Base-by-base conservation (phyloP, 2,113 vertebrate genomes). In the Oriolus oriolus region DNA sequence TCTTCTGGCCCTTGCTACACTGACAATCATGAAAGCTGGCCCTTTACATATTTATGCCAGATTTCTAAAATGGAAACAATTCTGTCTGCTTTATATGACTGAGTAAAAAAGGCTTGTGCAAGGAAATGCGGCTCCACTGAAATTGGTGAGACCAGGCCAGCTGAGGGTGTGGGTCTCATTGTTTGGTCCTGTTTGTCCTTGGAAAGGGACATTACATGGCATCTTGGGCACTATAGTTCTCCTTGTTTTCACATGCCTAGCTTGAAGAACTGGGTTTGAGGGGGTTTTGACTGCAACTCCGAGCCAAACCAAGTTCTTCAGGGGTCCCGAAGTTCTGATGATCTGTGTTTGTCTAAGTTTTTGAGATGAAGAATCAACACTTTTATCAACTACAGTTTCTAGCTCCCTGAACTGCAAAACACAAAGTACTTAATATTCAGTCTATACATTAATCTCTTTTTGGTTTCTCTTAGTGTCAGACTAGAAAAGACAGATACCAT, bases 401-500 rank as follows among this genome's bases (percentile, higher is more conserved):
- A 37, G n/a, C 57, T 89, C 60, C n/a, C 10, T 30, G 26, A 37
- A 49, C 2, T 71, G 41, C 18, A 84, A 84, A 87, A 19, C 31
- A 59, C 28, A 13, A 60, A 88, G 12, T 41, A 50, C 35, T 70
- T 77, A 1, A 31, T 66, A 89, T 76, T 94, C 49, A 89, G 49
- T 28, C 24, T 81, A 9, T 14, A 27, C 9, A 14, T 61, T 28
- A 37, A 4, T 69, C 30, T 91, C 52, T 90, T 66, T 95, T 42
- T 96, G 23, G 0, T 95, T 95, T 89, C 84, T 89, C 41, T 7
- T 78, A 97, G 97, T 91, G 54, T 96, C 47, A 98, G 97, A 79
- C 97, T 98, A 8, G 98, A 98, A 54, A 98, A 98, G 94, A 98
- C 98, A 3, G 99, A 99, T 76, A 99, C 98, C 3, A 90, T 99